Evolutionary conservation across 1,140 invertebrate genomes (phyloP), one percentile per base, ranked within the genome.

Genomic region (Drosophila parvula): DNA sequence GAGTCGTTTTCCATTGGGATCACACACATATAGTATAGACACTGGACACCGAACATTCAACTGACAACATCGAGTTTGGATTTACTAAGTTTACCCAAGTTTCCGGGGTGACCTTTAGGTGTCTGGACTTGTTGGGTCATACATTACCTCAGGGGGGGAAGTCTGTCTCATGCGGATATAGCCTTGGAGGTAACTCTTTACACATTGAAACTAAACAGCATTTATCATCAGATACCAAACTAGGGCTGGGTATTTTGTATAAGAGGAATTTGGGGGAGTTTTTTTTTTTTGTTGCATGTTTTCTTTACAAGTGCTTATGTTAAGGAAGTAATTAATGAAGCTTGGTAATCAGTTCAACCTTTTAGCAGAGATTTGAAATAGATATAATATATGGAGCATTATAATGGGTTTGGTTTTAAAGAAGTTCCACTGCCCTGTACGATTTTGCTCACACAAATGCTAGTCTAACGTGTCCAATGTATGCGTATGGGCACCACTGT

Each of bases 201-300:
- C 79, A 90, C 85, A 90, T 82, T 79, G 53, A 90, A 80, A 86
- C 86, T 86, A 90, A 76, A 81, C 88, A 90, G 81, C 88, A 90
- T 86, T 78, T 76, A 64, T 90, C 88, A 90, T 86, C 86, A 78
- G 74, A 73, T 81, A 86, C 78, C 75, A 89, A 86, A 74, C 44
- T 67, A 5, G 62, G 58, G 9, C 18, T 22, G 47, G 59, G 65
- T 34, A n/a, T 28, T 44, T 30, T 59, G 44, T 41, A 43, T 67
- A 59, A 41, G 34, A 28, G 44, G 44, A 34, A 14, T 44, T 62
- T 22, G 8, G 34, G 55, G 47, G 5, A 27, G 44, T 32, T 0
- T 44, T 30, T 44, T 55, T 22, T n/a, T n/a, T n/a, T n/a, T n/a
- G n/a, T 18, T 38, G n/a, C 18, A 10, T 12, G 32, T 43, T 45